Base-by-base conservation (phyloP, 2,888 invertebrate genomes). In the Tricholauxania praeusta region DNA sequence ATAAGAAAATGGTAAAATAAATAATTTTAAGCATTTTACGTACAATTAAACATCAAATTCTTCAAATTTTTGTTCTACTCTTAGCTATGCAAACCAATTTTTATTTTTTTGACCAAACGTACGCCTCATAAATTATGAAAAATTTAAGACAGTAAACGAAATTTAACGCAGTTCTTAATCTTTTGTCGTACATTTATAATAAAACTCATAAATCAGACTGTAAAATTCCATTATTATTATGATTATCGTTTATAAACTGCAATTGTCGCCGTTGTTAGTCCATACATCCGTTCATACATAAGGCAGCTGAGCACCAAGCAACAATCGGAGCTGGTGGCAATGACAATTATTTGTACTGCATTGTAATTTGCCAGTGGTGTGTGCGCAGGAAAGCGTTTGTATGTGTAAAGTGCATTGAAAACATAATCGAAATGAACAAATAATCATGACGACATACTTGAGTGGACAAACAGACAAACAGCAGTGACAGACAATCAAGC, bases 361-460 rank as follows among this genome's bases (percentile, higher is more conserved):
- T 51, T 51, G 28, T 49, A 64, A 64, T 51, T 64, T 49, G 51
- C 51, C 64, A 17, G 15, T 64, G 28, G 19, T 47, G 55, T 39
- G 55, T 67, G 67, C 39, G 12, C 12, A n/a, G 32, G 32, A 47
- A 15, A 62, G 39, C 55, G 47, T 65, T 32, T n/a, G 22, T 68
- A 8, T 49, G 28, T 28, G 68, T 68, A 22, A 10, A 63, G n/a
- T 52, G 53, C 57, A 48, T 57, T 67, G 67, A 19, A 22, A 57
- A 32, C 67, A 51, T 62, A 62, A 69, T 52, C 62, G 62, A 60
- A 69, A 62, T 60, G 51, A 62, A 47, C 59, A 52, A 69, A 57
- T 57, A 67, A 47, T 32, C 32, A 52, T 48, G 28, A 49, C 48
- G 59, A 59, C 47, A 59, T 15, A 17, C 60, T 60, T 28, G 60